phyloP scores from a whole-genome alignment of 1,140 invertebrate genomes.

The Diorhabda elongata region DNA sequence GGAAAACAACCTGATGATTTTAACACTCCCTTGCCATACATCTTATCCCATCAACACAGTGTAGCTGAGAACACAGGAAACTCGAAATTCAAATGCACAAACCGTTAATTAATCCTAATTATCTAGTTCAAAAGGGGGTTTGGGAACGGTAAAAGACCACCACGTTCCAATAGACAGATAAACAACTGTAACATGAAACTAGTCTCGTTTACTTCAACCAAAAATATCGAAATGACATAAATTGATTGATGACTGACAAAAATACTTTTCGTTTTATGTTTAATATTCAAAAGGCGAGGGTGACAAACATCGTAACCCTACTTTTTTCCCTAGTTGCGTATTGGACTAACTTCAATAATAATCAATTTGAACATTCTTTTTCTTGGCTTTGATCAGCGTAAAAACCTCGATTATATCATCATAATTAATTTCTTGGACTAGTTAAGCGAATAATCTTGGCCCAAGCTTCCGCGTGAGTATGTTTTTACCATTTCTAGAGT shows the following conservation, averaged over 20 bases:
- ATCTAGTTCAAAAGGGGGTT: background rate
- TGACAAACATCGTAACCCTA: too few relatives aligned
- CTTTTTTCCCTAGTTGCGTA: too few relatives aligned
- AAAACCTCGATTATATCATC: too few relatives aligned
- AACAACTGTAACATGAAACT: background rate
- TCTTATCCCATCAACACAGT: background rate
- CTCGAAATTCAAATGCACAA: background rate
- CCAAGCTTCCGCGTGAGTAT: too few relatives aligned
- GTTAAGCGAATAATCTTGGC: too few relatives aligned
- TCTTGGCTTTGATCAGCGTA: too few relatives aligned
- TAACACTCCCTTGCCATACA: background rate
- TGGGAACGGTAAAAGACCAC: background rate
- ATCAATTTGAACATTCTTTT: too few relatives aligned
- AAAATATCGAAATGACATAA: background rate
- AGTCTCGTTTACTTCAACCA: background rate
- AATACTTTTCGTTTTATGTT: constrained; percentile 3
- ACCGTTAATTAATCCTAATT: constrained; percentile 2
- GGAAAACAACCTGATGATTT: too few relatives aligned
- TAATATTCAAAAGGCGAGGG: background rate
- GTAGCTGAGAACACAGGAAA: constrained; percentile 1
- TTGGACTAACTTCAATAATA: too few relatives aligned
- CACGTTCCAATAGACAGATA: background rate
- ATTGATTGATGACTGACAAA: background rate
- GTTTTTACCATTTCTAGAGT: too few relatives aligned
- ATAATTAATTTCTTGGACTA: too few relatives aligned